Percentiles rank a stretch among this genome's conserved stretches.
These are phyloP conservation scores for Oreortyx pictus DNA, from an alignment of 2,797 vertebrate species.

Conservation along the genomic window DNA sequence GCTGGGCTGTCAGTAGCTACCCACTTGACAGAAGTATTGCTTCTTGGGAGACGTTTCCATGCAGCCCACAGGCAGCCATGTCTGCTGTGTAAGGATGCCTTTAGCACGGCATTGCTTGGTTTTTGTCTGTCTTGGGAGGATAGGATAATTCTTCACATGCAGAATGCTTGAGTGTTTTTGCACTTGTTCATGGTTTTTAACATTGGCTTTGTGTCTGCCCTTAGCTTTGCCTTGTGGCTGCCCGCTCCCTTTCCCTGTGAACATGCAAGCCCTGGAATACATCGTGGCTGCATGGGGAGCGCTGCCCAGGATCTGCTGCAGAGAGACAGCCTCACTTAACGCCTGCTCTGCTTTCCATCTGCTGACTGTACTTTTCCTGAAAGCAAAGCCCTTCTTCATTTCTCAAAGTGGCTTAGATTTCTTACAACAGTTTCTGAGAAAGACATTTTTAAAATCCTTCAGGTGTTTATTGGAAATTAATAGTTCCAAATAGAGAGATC, in stretches of 20 bases:
- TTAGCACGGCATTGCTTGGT: not conserved
- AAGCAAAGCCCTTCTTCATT: not conserved
- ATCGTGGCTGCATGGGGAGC: not conserved
- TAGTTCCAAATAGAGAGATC: not conserved
- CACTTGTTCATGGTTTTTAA: not conserved
- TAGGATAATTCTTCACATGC: not conserved
- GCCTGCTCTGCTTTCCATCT: fast-evolving
- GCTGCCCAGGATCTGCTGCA: fast-evolving
- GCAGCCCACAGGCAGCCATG: fast-evolving
- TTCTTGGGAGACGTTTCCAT: not conserved
- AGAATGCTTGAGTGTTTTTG: not conserved
- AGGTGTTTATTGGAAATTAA: not conserved
- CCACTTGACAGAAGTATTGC: not conserved
- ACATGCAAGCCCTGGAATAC: fast-evolving
- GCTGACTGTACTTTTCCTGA: not conserved
- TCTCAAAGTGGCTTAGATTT: not conserved
- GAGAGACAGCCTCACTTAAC: fast-evolving
- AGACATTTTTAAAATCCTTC: fast-evolving
- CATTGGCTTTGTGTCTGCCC: no score
- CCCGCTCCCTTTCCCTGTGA: fast-evolving
- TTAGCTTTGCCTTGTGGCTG: not conserved
- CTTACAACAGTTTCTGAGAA: not conserved
- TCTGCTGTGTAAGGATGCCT: no score
- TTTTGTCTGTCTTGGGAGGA: not conserved
- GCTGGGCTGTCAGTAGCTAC: not conserved